Base-by-base conservation (phyloP, 1,140 invertebrate genomes). In the Armadillidium nasatum region DNA sequence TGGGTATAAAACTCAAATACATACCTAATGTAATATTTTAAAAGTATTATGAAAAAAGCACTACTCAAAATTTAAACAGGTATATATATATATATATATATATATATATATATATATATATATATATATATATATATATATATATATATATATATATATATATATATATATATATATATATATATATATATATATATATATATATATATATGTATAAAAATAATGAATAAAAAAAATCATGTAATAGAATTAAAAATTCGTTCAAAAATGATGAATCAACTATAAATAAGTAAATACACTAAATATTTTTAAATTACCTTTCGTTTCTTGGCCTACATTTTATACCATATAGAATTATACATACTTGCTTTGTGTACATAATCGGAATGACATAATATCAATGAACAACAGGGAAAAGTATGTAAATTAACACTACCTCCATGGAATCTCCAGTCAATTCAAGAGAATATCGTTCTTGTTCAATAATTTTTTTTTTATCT, bases 401-500 rank as follows among this genome's bases (percentile, higher is more conserved):
- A n/a, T 22, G 60, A n/a, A 66, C 60, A n/a, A 66, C 1, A 66
- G 15, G 7, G 1, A 4, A 66, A 66, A 66, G 7, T 66, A 66
- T 19, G 22, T 23, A n/a, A 66, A 74, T 4, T 13, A 22, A 19
- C 46, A 11, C 78, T 76, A 92, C 92, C 88, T 92, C 94, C 89
- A 91, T 92, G 0, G 91, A 92, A 85, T 93, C 92, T 76, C 91
- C 92, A 74, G 93, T 95, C 0, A 98, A 85, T 84, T 97, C 95
- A 86, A 96, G 90, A 60, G 89, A 92, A 79, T 90, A 90, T 71
- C 94, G 85, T 84, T 98, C 96, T 79, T 89, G 89, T 85, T 98
- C 95, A 79, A 98, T 94, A 79, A 91, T 88, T 81, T 92, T 91
- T 82, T 91, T 88, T 82, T 96, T 96, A 78, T 98, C 96, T 84